Evolutionary conservation across 2,797 vertebrate genomes (phyloP), one percentile per base, ranked within the genome.

Genomic region (Ambastaia sidthimunki): DNA sequence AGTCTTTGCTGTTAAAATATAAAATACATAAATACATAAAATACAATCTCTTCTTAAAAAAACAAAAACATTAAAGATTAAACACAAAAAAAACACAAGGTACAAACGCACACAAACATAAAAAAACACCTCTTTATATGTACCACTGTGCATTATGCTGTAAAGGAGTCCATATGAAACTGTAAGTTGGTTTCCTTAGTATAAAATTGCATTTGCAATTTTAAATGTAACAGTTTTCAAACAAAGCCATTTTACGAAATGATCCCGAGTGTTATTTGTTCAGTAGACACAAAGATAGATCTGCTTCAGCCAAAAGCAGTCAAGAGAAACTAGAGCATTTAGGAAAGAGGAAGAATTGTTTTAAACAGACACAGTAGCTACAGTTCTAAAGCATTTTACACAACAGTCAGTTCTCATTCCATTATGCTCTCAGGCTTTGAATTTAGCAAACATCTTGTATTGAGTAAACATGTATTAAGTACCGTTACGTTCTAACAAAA

Each of bases 1-100:
- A n/a, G 23, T 28, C 78, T 76, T 83, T 59, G 74, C 55, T 74
- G 80, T 77, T 77, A 59, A 52, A 82, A 84, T 28, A 28, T 28
- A 28, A 28, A 28, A 28, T 28, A 86, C 28, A 63, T 28, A 28
- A 28, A 28, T 28, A 84, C 48, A 77, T 74, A 75, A 83, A 79
- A 70, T 63, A 78, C 23, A 65, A 13, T 23, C 21, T 82, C 69
- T 31, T 34, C 31, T 62, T 28, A 78, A 0, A 74, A 52, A 73
- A 15, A 21, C 28, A 52, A 31, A 54, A 23, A 80, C 41, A 44
- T 16, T 60, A 7, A 78, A 66, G 41, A 44, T 44, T 44, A 10
- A 50, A 81, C 25, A 72, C 55, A 74, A 55, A 19, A 62, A 67
- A 52, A 19, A 68, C 25, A 52, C 23, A 69, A 11, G 71, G 16